phyloP scores from a whole-genome alignment of 2,113 vertebrate genomes.

The Amphilophus citrinellus region DNA sequence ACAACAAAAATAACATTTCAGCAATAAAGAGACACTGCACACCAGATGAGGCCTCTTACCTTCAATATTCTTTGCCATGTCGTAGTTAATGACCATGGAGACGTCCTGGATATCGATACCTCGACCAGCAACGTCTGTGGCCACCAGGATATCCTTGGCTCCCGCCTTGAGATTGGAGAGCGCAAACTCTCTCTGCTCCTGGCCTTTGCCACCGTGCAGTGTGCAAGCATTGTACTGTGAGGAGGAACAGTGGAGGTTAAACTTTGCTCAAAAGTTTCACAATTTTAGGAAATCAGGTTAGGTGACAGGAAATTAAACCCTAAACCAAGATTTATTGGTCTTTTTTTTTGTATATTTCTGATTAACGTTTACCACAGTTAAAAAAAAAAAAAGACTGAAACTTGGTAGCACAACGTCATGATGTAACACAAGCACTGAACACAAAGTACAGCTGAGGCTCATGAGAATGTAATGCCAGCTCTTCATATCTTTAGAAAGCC shows the following conservation, averaged over 20 bases:
- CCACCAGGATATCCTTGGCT: conserved; percentile 98
- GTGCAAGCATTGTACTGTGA: conserved; percentile 97
- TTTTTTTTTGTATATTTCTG: neutral
- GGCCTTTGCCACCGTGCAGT: conserved; percentile 96
- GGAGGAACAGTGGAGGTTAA: neutral
- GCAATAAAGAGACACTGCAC: neutral
- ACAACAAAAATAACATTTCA: neutral
- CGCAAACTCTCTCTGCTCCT: conserved; percentile 97
- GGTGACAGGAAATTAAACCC: neutral
- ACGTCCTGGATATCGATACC: conserved; percentile 99
- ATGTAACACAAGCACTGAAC: neutral
- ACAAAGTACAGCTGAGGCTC: neutral
- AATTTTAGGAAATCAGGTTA: conserved; percentile 4
- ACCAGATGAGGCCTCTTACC: conserved; percentile 77
- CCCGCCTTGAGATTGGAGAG: conserved; percentile 98
- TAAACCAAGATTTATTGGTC: neutral
- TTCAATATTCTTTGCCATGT: conserved; percentile 99
- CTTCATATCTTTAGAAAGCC: too few relatives aligned
- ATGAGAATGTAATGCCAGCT: neutral
- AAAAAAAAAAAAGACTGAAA: neutral
- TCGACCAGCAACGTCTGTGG: conserved; percentile 96
- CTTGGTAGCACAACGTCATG: neutral
- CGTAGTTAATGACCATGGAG: conserved; percentile 98
- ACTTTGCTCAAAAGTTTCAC: neutral
- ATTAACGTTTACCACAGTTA: neutral